phyloP scores from a whole-genome alignment of 2,888 invertebrate genomes.

The Lypha dubia region DNA sequence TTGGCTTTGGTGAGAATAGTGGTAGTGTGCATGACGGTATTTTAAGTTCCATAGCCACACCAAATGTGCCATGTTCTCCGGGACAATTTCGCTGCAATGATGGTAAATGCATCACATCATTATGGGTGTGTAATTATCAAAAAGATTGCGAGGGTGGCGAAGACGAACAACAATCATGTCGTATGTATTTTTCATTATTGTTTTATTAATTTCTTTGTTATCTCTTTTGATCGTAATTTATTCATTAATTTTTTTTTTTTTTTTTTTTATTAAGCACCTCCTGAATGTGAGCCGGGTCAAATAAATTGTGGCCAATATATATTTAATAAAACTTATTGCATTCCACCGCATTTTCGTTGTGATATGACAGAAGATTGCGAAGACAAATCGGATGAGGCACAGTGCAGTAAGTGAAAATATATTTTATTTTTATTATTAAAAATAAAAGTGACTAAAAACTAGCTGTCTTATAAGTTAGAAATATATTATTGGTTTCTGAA shows the following conservation, averaged over 20 bases:
- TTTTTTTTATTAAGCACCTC: conserved; percentile 89
- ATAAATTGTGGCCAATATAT: conserved; percentile 96
- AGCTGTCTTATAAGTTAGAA: too few relatives aligned
- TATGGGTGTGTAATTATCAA: conserved; percentile 96
- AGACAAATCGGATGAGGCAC: conserved; percentile 96
- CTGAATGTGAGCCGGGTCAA: conserved; percentile 96
- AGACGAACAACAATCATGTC: conserved; percentile 94
- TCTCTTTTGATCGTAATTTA: too few relatives aligned
- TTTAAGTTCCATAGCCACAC: conserved; percentile 75
- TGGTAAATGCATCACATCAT: conserved; percentile 93
- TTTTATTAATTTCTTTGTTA: not conserved
- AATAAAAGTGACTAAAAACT: too few relatives aligned
- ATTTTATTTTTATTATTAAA: not conserved
- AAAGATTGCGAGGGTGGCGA: conserved; percentile 96
- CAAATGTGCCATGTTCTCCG: conserved; percentile 86
- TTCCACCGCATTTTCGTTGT: conserved; percentile 96
- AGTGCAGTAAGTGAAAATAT: conserved; percentile 92
- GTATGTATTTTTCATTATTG: conserved; percentile 86
- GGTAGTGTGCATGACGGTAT: conserved; percentile 70
- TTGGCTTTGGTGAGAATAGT: conserved; percentile 75
- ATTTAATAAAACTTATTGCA: conserved; percentile 97
- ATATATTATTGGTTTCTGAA: too few relatives aligned
- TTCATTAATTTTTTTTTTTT: conserved; percentile 12
- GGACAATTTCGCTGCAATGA: conserved; percentile 93
- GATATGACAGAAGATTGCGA: conserved; percentile 98